A percentile compares a stretch with the other conserved stretches of the same genome.
These are phyloP conservation scores for Xiphydria camelus DNA, from an alignment of 2,888 invertebrate genomes.

Conservation along the genomic window DNA sequence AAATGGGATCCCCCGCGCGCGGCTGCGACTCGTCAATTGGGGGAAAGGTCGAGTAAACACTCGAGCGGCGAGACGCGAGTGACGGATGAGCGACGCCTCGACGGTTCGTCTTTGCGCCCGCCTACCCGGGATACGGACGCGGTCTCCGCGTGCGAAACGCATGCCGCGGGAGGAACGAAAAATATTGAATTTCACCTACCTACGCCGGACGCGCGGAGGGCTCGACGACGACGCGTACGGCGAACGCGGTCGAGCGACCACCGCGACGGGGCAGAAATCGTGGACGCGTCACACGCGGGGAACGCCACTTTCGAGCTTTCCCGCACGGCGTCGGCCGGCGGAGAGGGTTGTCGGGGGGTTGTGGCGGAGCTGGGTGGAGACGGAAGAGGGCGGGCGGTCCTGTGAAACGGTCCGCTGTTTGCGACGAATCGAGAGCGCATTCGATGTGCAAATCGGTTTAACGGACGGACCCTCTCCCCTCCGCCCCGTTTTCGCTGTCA, in stretches of 20 bases:
- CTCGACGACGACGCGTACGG: too few relatives aligned
- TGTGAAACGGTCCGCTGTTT: conserved; percentile 42
- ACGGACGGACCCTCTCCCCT: conserved; percentile 27
- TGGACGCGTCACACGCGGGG: too few relatives aligned
- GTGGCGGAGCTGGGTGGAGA: neutral
- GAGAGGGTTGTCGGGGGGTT: too few relatives aligned
- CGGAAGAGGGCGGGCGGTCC: conserved; percentile 5
- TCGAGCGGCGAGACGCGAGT: conserved; percentile 1
- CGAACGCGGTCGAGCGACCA: too few relatives aligned
- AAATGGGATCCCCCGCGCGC: too few relatives aligned
- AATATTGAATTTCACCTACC: neutral
- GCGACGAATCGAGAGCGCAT: conserved; percentile 39
- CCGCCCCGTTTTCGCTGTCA: conserved; percentile 8
- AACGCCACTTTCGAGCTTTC: too few relatives aligned
- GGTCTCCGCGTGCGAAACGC: neutral
- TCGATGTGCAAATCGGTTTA: conserved; percentile 53
- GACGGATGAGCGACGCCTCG: too few relatives aligned
- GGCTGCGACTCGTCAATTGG: conserved; percentile 2
- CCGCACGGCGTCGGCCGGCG: too few relatives aligned
- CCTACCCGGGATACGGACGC: neutral
- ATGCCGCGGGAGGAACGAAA: neutral
- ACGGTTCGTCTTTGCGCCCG: too few relatives aligned
- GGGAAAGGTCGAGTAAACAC: neutral
- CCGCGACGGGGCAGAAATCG: too few relatives aligned
- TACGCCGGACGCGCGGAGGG: too few relatives aligned